A percentile compares a stretch with the other conserved stretches of the same genome.
phyloP scores from a whole-genome alignment of 2,113 vertebrate species.

The Oreamnos americanus region DNA sequence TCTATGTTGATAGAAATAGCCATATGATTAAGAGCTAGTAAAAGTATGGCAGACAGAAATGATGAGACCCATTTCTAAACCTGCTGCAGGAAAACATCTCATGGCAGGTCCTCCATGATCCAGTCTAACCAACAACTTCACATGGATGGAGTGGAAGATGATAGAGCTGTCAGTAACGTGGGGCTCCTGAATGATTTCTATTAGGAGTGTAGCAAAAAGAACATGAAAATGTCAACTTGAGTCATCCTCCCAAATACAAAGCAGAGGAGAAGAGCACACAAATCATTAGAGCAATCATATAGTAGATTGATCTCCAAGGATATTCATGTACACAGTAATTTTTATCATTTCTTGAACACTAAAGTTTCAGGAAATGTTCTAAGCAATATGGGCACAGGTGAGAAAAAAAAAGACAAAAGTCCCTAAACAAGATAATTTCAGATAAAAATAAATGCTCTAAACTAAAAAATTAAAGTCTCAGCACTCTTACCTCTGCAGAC shows the following conservation, averaged over 20 bases:
- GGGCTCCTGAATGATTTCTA: neutral
- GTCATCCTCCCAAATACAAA: neutral
- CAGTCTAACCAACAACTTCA: neutral
- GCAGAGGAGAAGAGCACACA: neutral
- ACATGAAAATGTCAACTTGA: neutral
- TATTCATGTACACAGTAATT: neutral
- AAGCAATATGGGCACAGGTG: neutral
- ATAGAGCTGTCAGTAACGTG: neutral
- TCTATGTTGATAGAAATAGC: neutral
- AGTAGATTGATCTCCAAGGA: neutral
- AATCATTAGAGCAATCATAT: neutral
- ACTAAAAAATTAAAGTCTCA: neutral
- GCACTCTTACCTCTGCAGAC: accelerated
- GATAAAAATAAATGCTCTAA: neutral
- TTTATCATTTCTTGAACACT: neutral
- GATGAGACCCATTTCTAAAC: neutral
- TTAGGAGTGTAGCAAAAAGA: neutral
- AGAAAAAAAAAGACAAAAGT: neutral
- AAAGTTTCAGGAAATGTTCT: neutral
- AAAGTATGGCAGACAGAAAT: neutral
- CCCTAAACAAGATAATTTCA: neutral
- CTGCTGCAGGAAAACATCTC: neutral
- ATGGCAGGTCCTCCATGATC: neutral
- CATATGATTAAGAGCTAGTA: neutral
- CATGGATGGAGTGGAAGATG: neutral